Conservation (phyloP, 2,797 vertebrate genomes). For the Anniella stebbinsi region DNA sequence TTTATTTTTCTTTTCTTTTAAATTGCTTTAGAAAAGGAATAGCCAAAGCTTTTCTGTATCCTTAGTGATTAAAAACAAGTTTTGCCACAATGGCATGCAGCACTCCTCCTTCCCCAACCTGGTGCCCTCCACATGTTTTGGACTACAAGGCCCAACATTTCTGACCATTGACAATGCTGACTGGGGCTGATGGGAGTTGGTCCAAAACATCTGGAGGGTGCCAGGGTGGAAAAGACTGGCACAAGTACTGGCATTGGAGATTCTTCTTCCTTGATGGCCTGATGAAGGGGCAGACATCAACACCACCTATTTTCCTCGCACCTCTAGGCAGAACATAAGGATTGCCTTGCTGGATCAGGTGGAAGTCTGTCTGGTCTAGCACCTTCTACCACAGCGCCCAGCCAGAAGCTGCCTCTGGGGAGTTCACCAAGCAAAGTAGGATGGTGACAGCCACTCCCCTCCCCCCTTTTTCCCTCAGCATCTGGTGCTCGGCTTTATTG, state of each 20-base stretch:
- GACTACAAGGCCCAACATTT: no score
- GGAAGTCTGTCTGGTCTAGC: not conserved
- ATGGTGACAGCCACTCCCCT: not conserved
- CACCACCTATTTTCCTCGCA: not conserved
- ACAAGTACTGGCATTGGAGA: not conserved
- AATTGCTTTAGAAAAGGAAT: not conserved
- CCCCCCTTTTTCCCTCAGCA: not conserved
- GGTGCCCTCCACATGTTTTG: no score
- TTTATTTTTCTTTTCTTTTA: not conserved
- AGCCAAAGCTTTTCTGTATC: slow-evolving; percentile 23
- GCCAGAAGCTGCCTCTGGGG: not conserved
- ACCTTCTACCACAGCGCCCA: no score
- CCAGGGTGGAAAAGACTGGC: not conserved
- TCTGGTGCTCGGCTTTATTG: not conserved
- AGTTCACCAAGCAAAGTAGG: not conserved
- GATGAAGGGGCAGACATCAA: slow-evolving; percentile 21
- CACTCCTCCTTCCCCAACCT: no score
- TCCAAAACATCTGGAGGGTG: no score
- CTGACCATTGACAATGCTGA: no score
- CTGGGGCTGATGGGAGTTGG: no score
- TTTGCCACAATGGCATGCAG: slow-evolving; percentile 5
- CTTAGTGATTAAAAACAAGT: slow-evolving; percentile 35
- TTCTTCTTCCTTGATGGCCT: not conserved
- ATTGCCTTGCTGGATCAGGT: not conserved
- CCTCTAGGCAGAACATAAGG: not conserved